Percentiles rank a stretch among this genome's conserved stretches.
phyloP scores from a whole-genome alignment of 2,888 invertebrate species.

The Amphipyra tragopoginis region DNA sequence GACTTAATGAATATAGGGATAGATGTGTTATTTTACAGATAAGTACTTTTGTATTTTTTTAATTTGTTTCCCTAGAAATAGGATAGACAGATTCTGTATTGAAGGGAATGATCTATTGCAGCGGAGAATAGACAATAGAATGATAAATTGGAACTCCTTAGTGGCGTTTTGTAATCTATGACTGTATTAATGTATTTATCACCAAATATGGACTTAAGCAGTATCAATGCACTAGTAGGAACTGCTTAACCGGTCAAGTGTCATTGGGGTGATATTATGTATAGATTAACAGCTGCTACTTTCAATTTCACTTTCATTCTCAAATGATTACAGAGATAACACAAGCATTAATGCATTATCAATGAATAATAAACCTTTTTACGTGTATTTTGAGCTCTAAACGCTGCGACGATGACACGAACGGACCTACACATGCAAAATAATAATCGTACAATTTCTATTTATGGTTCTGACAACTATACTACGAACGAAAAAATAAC shows the following conservation, averaged over 20 bases:
- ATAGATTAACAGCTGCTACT: slow-evolving; percentile 21
- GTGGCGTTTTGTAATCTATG: no score
- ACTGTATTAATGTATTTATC: no score
- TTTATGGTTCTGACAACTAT: slow-evolving; percentile 67
- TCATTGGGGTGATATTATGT: neutral
- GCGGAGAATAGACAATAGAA: no score
- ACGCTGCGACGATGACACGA: slow-evolving; percentile 17
- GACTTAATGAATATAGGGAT: neutral
- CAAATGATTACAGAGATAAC: slow-evolving; percentile 7
- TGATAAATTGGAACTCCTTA: no score
- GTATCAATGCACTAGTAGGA: neutral
- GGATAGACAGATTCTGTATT: no score
- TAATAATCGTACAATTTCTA: slow-evolving; percentile 55
- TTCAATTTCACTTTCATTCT: slow-evolving; percentile 8
- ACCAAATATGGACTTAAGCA: neutral
- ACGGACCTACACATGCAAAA: slow-evolving; percentile 20
- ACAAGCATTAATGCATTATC: slow-evolving; percentile 8
- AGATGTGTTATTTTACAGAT: no score
- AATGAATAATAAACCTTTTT: slow-evolving; percentile 34
- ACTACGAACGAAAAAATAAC: slow-evolving; percentile 26
- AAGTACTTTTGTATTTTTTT: no score
- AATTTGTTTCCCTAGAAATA: no score
- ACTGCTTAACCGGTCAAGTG: neutral
- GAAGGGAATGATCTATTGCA: no score
- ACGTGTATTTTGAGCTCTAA: slow-evolving; percentile 19